Percentiles rank a stretch among this genome's conserved stretches.
Evolutionary conservation across 2,113 vertebrate species (phyloP).

Genomic region (Stomatorhinus ivindoensis): DNA sequence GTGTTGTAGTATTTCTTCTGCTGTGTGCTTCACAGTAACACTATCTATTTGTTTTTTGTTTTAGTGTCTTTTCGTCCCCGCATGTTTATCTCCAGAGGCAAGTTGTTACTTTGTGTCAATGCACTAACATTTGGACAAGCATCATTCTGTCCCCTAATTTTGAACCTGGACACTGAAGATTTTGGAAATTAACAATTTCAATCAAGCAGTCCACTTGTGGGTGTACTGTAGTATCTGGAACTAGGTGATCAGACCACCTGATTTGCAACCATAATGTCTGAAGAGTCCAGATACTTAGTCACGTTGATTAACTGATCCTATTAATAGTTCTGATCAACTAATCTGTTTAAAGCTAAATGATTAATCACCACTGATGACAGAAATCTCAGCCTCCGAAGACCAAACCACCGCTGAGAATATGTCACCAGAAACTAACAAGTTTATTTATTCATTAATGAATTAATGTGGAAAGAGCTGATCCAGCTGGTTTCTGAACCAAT

Average conservation of each 20-base stretch:
- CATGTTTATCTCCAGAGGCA: slow-evolving; percentile 89
- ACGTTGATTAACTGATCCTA: background rate
- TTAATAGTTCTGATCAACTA: background rate
- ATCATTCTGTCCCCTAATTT: slow-evolving; percentile 22
- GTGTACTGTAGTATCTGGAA: background rate
- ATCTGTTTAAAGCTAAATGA: background rate
- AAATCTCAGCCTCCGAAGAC: background rate
- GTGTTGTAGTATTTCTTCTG: background rate
- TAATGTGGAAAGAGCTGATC: background rate
- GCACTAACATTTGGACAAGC: slow-evolving; percentile 40
- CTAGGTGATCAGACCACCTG: background rate
- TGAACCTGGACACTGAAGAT: background rate
- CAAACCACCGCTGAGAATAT: background rate
- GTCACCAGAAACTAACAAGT: background rate
- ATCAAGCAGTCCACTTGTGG: background rate
- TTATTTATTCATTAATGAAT: background rate
- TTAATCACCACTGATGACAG: background rate
- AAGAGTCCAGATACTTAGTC: background rate
- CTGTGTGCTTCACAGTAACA: background rate
- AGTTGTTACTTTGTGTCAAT: slow-evolving; percentile 54
- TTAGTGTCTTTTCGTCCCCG: slow-evolving; percentile 77
- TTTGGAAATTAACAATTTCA: background rate
- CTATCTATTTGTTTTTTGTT: slow-evolving; percentile 52
- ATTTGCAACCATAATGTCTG: background rate
- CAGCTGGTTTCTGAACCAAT: background rate